A percentile compares a stretch with the other conserved stretches of the same genome.
These are phyloP conservation scores for Galemys pyrenaicus DNA, from an alignment of 2,113 vertebrate genomes.

Conservation along the genomic window DNA sequence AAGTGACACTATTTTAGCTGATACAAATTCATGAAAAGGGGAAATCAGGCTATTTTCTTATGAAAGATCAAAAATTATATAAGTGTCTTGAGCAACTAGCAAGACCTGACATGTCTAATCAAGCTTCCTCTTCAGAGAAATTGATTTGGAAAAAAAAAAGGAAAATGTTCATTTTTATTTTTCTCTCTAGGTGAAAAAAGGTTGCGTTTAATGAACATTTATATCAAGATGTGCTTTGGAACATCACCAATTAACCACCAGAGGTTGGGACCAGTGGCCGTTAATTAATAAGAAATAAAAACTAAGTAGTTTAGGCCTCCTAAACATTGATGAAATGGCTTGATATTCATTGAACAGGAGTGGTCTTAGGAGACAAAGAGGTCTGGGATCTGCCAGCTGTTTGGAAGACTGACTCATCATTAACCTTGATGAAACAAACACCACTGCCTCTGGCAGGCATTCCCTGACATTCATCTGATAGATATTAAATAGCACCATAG, in stretches of 20 bases:
- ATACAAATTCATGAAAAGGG: constrained; percentile 50
- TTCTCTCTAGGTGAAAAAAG: constrained; percentile 2
- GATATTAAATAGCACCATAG: not conserved
- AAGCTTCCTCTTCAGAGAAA: constrained; percentile 39
- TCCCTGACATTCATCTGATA: not conserved
- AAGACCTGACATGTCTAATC: constrained; percentile 55
- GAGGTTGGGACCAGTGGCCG: not conserved
- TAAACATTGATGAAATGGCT: not conserved
- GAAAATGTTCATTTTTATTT: not conserved
- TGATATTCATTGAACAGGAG: not conserved
- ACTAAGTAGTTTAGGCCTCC: not conserved
- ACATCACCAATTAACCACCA: constrained; percentile 2
- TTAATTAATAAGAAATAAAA: constrained; percentile 48
- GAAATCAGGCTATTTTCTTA: constrained; percentile 45
- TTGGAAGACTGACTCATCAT: constrained; percentile 31
- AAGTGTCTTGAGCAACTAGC: constrained; percentile 26
- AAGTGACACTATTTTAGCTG: constrained; percentile 52
- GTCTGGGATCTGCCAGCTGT: constrained; percentile 10
- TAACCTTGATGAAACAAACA: constrained; percentile 44
- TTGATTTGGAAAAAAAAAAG: constrained; percentile 29
- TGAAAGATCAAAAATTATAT: constrained; percentile 55
- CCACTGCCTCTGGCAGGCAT: not conserved
- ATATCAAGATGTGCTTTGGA: not conserved
- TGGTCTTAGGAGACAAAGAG: not conserved
- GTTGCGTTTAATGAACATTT: not conserved